Conservation (phyloP, 2,113 vertebrate genomes). For the Arvicanthis niloticus region DNA sequence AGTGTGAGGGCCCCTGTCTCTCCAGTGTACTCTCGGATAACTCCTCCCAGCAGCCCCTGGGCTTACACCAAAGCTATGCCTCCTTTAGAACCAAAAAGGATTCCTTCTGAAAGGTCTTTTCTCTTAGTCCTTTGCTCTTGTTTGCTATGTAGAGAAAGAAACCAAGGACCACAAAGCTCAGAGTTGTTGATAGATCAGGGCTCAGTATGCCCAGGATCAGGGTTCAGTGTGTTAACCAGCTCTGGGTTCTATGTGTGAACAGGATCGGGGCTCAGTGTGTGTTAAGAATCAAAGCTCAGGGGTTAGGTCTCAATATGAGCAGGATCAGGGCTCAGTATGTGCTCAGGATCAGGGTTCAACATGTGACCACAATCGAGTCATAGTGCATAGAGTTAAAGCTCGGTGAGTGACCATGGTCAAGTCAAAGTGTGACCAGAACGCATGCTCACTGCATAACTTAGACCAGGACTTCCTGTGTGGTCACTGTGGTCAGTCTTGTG, state of each 20-base stretch:
- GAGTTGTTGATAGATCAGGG: neutral
- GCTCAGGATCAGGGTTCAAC: neutral
- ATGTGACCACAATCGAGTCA: neutral
- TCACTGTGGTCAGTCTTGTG: neutral
- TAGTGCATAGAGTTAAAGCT: neutral
- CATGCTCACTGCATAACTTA: neutral
- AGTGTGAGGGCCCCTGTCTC: neutral
- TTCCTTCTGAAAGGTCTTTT: neutral
- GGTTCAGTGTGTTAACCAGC: neutral
- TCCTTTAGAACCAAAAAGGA: neutral
- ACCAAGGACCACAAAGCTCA: neutral
- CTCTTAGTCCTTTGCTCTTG: neutral
- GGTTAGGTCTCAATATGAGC: neutral
- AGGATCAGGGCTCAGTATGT: neutral
- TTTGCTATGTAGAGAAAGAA: neutral
- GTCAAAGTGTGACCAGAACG: neutral
- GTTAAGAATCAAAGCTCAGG: neutral
- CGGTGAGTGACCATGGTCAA: neutral
- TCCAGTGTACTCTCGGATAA: too few species aligned
- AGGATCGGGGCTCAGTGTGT: neutral
- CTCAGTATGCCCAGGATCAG: neutral
- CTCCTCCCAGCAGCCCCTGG: neutral
- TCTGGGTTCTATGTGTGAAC: neutral
- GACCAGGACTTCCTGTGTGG: neutral
- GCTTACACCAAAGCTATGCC: neutral